Base-by-base conservation (phyloP, 2,888 invertebrate genomes). In the Hirtodrosophila trivittata region DNA sequence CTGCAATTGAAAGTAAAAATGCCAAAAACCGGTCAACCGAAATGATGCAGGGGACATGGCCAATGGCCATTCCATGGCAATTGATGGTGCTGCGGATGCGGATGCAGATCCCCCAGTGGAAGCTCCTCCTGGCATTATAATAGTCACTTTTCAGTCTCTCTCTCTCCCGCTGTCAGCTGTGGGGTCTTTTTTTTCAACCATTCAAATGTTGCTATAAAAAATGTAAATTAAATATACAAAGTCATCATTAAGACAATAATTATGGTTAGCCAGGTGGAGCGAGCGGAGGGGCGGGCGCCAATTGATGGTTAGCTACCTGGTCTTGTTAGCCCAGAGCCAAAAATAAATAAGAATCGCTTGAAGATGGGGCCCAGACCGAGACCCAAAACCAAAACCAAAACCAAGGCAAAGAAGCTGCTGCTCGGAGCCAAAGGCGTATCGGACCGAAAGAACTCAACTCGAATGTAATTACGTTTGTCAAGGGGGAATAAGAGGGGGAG, bases 1-100 rank as follows among this genome's bases (percentile, higher is more conserved):
- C 39, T 59, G 62, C 77, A 64, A 76, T 73, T 57, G 77, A 77
- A 77, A 77, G 77, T 77, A 80, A 77, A 77, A 77, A 70, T 73
- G 58, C 33, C 63, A 18, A 64, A 72, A 75, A 70, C 70, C 69
- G 70, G 69, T 69, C 66, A 70, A 56, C 33, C 49, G 5, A 33
- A 66, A 43, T 50, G 45, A 28, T 58, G 45, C 54, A 51, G 51
- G 41, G 42, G 50, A 39, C 50, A 51, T 21, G 33, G 13, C 18
- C 18, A 6, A 42, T 25, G 25, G 18, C 30, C 28, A 32, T n/a
- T n/a, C n/a, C n/a, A n/a, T n/a, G n/a, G n/a, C n/a, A n/a, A n/a
- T 21, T 21, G 5, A 21, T 2, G 18, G 3, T 28, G 28, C 5
- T 28, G 28, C 28, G 9, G 28, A 28, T n/a, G 28, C 28, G 28